Evolutionary conservation across 2,888 invertebrate genomes (phyloP).

Genomic region (Drosophila imparisetae): DNA sequence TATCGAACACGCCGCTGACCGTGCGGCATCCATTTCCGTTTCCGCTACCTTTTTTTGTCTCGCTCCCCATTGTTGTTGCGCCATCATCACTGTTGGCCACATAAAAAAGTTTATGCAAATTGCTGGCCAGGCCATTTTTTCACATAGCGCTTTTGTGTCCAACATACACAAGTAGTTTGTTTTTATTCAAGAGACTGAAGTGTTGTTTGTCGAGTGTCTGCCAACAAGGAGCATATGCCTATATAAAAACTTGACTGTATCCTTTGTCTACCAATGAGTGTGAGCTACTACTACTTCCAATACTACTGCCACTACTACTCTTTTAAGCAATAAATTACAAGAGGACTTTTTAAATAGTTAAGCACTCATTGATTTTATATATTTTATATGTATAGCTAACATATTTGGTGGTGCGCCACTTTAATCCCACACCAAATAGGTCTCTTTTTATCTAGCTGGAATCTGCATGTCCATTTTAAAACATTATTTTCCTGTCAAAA

Average conservation of each 20-base stretch:
- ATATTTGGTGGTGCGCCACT: not conserved
- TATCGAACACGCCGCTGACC: constrained; percentile 62
- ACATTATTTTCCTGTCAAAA: not conserved
- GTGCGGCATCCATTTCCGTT: constrained; percentile 74
- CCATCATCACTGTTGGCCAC: constrained; percentile 25
- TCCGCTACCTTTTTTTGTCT: constrained; percentile 53
- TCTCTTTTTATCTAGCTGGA: not conserved
- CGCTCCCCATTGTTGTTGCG: constrained; percentile 25
- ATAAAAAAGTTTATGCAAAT: constrained; percentile 72
- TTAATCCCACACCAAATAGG: not conserved
- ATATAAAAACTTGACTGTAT: not conserved
- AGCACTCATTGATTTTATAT: not conserved
- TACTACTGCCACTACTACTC: not conserved
- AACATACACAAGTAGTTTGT: constrained; percentile 43
- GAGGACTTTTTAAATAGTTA: not conserved
- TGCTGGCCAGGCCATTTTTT: constrained; percentile 28
- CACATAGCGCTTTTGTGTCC: not conserved
- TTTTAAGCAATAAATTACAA: not conserved
- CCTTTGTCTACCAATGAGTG: not conserved
- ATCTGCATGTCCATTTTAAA: not conserved
- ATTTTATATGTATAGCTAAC: not conserved
- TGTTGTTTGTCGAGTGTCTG: constrained; percentile 28
- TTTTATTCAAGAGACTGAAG: constrained; percentile 28
- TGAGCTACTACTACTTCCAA: not conserved
- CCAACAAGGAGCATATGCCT: constrained; percentile 19